Evolutionary conservation across 2,797 vertebrate species (phyloP).

Genomic region (Hemibagrus guttatus): DNA sequence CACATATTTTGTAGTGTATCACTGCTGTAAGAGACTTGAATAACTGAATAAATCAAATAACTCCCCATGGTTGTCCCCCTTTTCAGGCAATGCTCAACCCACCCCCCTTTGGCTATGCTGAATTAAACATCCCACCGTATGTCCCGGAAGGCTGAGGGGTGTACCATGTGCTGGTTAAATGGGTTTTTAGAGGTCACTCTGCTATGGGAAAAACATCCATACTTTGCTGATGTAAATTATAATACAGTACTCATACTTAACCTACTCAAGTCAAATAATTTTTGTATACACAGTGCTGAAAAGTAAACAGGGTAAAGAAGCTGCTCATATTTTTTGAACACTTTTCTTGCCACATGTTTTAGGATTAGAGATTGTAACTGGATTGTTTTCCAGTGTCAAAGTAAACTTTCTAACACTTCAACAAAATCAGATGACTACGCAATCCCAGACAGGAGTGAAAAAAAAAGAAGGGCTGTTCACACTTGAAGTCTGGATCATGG

Average conservation of each 20-base stretch:
- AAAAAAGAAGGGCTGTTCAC: background rate
- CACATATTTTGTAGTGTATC: background rate
- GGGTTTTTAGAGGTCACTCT: background rate
- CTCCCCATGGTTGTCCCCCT: background rate
- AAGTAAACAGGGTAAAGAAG: background rate
- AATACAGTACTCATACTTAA: background rate
- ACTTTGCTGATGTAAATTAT: background rate
- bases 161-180: background rate
- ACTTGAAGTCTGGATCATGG: too few relatives aligned
- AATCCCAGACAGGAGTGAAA: background rate
- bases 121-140: slow-evolving; percentile 50
- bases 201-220: background rate
- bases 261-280: background rate
- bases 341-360: background rate
- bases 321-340: background rate
- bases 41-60: background rate
- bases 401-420: background rate
- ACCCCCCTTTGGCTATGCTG: slow-evolving; percentile 29
- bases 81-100: background rate
- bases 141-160: slow-evolving; percentile 17
- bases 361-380: background rate
- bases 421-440: background rate
- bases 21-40: background rate
- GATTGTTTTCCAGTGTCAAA: too few relatives aligned
- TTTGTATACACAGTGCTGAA: background rate